A percentile compares a stretch with the other conserved stretches of the same genome.
Evolutionary conservation across 2,113 vertebrate species (phyloP).

Genomic region (Lycocorax pyrrhopterus): DNA sequence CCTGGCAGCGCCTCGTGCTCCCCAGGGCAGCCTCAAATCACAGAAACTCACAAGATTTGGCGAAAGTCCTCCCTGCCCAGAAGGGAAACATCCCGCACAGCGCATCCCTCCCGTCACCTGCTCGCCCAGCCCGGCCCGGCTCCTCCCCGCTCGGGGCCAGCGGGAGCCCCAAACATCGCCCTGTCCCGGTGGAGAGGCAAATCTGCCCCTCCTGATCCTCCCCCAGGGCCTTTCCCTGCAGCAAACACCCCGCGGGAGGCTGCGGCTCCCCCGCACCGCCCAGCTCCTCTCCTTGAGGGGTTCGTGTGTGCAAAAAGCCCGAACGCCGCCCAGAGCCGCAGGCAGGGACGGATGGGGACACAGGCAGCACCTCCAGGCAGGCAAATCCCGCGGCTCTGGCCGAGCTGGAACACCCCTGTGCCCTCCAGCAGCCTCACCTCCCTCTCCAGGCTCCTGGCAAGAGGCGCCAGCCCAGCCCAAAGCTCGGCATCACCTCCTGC

Average conservation of each 20-base stretch:
- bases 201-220: not conserved
- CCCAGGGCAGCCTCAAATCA: not conserved
- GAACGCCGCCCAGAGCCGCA: rapidly evolving
- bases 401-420: rapidly evolving
- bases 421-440: not conserved
- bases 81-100: not conserved
- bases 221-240: rapidly evolving
- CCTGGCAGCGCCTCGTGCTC: not conserved
- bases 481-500: not conserved
- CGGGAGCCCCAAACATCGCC: rapidly evolving
- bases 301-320: not conserved
- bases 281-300: not conserved
- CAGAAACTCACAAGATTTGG: rapidly evolving
- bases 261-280: not conserved
- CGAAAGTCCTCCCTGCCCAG: not conserved
- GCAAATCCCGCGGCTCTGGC: rapidly evolving
- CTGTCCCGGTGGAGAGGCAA: rapidly evolving
- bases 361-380: not conserved
- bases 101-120: not conserved
- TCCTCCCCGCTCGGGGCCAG: not conserved
- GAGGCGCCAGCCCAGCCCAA: not conserved
- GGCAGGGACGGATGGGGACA: rapidly evolving
- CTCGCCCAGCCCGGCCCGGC: rapidly evolving
- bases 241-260: rapidly evolving
- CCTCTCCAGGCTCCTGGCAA: not conserved